Evolutionary conservation across 2,888 invertebrate species (phyloP).

Genomic region (Agrotis ipsilon): DNA sequence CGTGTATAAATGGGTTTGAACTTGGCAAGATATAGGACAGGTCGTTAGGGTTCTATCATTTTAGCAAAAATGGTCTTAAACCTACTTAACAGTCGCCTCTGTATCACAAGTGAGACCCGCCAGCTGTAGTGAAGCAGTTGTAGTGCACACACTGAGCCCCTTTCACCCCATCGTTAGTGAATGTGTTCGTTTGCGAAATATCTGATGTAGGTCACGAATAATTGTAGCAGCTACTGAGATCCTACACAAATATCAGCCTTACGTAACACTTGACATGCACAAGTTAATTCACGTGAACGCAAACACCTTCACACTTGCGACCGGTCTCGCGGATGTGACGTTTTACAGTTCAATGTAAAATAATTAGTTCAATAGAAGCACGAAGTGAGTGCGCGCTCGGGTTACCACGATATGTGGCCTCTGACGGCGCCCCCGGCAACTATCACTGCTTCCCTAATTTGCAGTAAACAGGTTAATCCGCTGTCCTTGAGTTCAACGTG

Average conservation of each 20-base stretch:
- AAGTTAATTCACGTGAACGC: slow-evolving; percentile 36
- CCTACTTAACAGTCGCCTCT: too few species aligned
- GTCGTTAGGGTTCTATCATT: too few species aligned
- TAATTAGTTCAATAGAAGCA: slow-evolving; percentile 19
- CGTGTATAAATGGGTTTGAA: too few species aligned
- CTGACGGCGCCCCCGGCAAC: slow-evolving; percentile 11
- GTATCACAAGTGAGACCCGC: too few species aligned
- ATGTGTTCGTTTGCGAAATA: neutral
- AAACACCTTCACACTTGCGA: slow-evolving; percentile 36
- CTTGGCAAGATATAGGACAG: too few species aligned
- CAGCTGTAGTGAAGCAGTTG: too few species aligned
- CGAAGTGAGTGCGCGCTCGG: neutral
- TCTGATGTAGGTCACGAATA: neutral
- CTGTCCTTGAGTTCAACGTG: slow-evolving; percentile 10
- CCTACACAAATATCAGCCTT: neutral
- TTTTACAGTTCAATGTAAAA: slow-evolving; percentile 31
- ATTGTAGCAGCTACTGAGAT: neutral
- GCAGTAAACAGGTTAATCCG: slow-evolving; percentile 16
- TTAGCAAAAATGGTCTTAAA: too few species aligned
- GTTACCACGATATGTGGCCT: slow-evolving; percentile 24
- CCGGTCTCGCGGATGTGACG: slow-evolving; percentile 4
- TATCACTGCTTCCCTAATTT: slow-evolving; percentile 38
- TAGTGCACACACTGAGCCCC: neutral
- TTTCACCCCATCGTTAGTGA: neutral
- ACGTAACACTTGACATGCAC: slow-evolving; percentile 15